Evolutionary conservation across 2,797 vertebrate species (phyloP).

Genomic region (Danio kyathit): DNA sequence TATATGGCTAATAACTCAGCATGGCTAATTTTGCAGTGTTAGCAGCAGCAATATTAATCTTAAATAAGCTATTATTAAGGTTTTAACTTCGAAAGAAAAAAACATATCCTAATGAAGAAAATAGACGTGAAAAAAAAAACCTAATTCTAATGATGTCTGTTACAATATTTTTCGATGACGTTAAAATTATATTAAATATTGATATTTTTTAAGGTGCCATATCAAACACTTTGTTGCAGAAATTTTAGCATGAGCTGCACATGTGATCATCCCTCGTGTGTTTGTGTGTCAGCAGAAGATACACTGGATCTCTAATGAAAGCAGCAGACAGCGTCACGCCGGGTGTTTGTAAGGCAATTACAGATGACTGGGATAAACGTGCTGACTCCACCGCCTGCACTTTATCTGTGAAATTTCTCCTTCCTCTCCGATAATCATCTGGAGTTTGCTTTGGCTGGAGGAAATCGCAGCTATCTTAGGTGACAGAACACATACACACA

Average conservation of each 20-base stretch:
- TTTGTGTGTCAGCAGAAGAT: slow-evolving; percentile 30
- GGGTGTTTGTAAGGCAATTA: slow-evolving; percentile 56
- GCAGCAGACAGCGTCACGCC: slow-evolving; percentile 36
- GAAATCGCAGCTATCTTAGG: slow-evolving; percentile 32
- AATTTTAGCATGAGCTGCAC: not conserved
- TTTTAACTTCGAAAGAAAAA: too few species aligned
- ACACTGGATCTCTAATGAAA: slow-evolving; percentile 1
- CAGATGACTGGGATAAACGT: slow-evolving; percentile 30
- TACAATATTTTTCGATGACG: too few species aligned
- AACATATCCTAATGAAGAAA: too few species aligned
- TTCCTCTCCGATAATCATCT: slow-evolving; percentile 50
- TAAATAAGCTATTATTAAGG: too few species aligned
- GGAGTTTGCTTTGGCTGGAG: slow-evolving; percentile 40
- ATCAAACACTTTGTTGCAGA: not conserved
- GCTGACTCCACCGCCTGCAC: slow-evolving; percentile 47
- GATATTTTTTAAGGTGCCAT: too few species aligned
- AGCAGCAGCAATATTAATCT: too few species aligned
- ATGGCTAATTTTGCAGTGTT: too few species aligned
- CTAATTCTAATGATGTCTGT: too few species aligned
- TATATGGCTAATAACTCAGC: too few species aligned
- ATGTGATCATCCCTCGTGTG: not conserved
- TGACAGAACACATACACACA: slow-evolving; percentile 18
- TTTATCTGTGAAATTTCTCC: slow-evolving; percentile 53
- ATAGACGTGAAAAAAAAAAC: too few species aligned
- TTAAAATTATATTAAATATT: too few species aligned